A percentile compares a stretch with the other conserved stretches of the same genome.
Conservation (phyloP, 2,888 invertebrate species). For the Monopis laevigella region DNA sequence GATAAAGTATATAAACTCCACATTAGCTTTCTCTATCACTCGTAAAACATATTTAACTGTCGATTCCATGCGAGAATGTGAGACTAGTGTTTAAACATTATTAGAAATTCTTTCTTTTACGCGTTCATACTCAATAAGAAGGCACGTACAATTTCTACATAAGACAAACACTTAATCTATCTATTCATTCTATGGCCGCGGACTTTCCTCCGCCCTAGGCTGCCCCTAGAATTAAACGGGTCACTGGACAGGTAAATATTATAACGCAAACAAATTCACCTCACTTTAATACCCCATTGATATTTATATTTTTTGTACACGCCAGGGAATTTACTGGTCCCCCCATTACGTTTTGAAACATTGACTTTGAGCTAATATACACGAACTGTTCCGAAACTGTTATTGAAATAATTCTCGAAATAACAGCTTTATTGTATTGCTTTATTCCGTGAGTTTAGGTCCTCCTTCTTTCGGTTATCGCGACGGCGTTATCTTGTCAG, state of each 20-base stretch:
- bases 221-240: constrained; percentile 43
- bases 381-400: constrained; percentile 4
- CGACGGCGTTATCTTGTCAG: constrained; percentile 2
- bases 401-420: constrained; percentile 2
- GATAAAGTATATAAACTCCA: no score
- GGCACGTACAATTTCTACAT: no score
- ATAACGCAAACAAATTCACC: constrained; percentile 58
- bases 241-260: constrained; percentile 62
- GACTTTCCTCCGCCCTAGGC: constrained; percentile 21
- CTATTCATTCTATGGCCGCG: no score
- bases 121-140: no score
- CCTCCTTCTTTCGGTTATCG: background rate
- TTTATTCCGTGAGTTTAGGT: constrained; percentile 5
- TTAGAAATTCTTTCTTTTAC: no score
- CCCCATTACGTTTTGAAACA: constrained; percentile 6
- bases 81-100: no score
- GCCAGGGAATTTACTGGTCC: constrained; percentile 9
- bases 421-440: constrained; percentile 2
- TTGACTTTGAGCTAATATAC: constrained; percentile 6
- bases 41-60: no score
- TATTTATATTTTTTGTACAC: constrained; percentile 36
- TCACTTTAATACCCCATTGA: constrained; percentile 58
- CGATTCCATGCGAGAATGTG: no score
- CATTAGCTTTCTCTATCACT: no score
- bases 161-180: no score